phyloP scores from a whole-genome alignment of 2,888 invertebrate genomes.

The Phaedon cochleariae region DNA sequence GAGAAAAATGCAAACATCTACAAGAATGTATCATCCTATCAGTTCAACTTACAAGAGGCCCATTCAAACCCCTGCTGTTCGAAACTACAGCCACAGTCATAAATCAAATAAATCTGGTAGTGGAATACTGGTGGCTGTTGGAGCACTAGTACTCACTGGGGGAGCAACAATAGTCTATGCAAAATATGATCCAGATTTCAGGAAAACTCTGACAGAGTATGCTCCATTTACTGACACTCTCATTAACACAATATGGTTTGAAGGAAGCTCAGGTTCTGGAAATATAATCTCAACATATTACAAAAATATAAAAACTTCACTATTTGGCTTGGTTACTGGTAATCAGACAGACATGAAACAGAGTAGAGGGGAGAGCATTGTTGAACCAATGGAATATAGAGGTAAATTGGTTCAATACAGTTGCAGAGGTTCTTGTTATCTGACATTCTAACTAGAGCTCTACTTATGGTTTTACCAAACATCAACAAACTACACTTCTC shows the following conservation, averaged over 20 bases:
- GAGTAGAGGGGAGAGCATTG: conserved; percentile 21
- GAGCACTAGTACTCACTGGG: conserved; percentile 45
- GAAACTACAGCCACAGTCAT: conserved; percentile 29
- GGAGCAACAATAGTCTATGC: conserved; percentile 66
- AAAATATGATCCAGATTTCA: conserved; percentile 74
- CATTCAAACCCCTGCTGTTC: conserved; percentile 8
- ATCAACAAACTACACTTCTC: too few relatives aligned
- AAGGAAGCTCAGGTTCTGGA: conserved; percentile 61
- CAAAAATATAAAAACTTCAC: conserved; percentile 39
- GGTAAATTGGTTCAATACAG: too few relatives aligned
- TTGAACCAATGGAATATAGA: conserved; percentile 45
- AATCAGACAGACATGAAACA: conserved; percentile 16
- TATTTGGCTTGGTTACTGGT: conserved; percentile 34
- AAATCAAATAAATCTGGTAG: conserved; percentile 30
- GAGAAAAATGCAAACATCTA: conserved; percentile 5
- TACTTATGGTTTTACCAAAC: too few relatives aligned
- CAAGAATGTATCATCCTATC: conserved; percentile 13
- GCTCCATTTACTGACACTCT: conserved; percentile 65
- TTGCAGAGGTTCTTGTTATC: too few relatives aligned
- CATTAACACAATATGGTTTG: conserved; percentile 72
- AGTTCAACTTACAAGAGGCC: conserved; percentile 15
- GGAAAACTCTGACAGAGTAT: conserved; percentile 51
- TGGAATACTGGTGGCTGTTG: conserved; percentile 43
- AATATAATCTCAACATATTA: conserved; percentile 39
- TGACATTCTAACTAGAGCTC: too few relatives aligned